Evolutionary conservation across 2,113 vertebrate genomes (phyloP).

Genomic region (Phocoena sinus): DNA sequence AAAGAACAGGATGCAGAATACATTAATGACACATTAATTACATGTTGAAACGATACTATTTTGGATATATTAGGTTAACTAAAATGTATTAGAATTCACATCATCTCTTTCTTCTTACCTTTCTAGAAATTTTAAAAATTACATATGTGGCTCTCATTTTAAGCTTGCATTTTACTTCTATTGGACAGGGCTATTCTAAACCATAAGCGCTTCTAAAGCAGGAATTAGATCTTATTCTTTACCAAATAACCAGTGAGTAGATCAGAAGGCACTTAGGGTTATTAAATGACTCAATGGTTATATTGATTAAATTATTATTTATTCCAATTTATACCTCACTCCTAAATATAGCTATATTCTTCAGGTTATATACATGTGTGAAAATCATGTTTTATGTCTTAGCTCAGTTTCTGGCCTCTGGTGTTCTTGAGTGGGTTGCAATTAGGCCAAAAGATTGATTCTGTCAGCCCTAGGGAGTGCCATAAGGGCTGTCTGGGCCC

Average conservation of each 20-base stretch:
- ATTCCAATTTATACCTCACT: not conserved
- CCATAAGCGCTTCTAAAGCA: not conserved
- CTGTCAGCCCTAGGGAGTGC: not conserved
- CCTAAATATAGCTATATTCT: not conserved
- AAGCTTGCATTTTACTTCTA: not conserved
- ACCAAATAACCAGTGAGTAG: not conserved
- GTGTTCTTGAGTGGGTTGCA: not conserved
- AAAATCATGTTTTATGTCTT: not conserved
- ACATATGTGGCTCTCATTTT: not conserved
- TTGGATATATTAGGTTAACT: not conserved
- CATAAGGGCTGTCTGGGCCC: fast-evolving
- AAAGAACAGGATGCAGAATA: not conserved
- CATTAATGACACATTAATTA: not conserved
- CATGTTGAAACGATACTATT: not conserved
- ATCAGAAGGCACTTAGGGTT: not conserved
- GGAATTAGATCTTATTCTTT: not conserved
- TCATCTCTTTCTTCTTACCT: not conserved
- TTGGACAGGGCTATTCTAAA: not conserved
- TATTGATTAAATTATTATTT: not conserved
- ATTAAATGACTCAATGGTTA: not conserved
- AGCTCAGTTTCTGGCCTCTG: not conserved
- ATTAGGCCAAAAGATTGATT: not conserved
- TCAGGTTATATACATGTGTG: not conserved
- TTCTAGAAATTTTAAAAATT: not conserved
- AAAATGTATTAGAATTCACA: not conserved